A percentile compares a stretch with the other conserved stretches of the same genome.
These are phyloP conservation scores for Priapulus caudatus DNA, from an alignment of 2,888 invertebrate species.

Conservation along the genomic window DNA sequence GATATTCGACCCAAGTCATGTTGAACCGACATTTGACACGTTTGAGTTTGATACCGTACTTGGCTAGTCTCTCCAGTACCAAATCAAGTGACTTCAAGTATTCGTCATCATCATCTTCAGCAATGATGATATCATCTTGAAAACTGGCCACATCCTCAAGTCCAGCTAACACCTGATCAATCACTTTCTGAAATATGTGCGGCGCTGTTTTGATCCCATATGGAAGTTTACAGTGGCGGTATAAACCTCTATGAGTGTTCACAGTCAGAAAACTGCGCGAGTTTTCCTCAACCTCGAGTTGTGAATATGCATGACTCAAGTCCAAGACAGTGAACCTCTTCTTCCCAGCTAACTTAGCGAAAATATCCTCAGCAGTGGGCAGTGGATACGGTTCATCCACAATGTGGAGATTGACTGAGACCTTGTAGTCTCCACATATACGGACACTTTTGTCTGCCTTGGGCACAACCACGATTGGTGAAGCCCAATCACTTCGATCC, in stretches of 20 bases:
- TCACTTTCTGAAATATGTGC: slow-evolving; percentile 29
- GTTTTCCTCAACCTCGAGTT: slow-evolving; percentile 30
- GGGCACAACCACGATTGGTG: slow-evolving; percentile 29
- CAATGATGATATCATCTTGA: slow-evolving; percentile 10
- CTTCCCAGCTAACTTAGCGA: slow-evolving; percentile 24
- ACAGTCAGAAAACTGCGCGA: slow-evolving; percentile 29
- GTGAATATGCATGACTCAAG: slow-evolving; percentile 32
- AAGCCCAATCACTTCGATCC: slow-evolving; percentile 25
- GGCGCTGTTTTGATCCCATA: slow-evolving; percentile 32
- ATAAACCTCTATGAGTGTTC: slow-evolving; percentile 33
- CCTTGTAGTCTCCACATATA: slow-evolving; percentile 32
- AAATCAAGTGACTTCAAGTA: slow-evolving; percentile 17
- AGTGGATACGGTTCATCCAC: slow-evolving; percentile 28
- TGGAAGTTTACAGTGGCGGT: slow-evolving; percentile 28
- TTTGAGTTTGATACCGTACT: slow-evolving; percentile 20
- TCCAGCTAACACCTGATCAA: slow-evolving; percentile 21
- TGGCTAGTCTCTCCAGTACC: slow-evolving; percentile 18
- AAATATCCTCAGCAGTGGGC: slow-evolving; percentile 28
- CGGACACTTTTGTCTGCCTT: slow-evolving; percentile 25
- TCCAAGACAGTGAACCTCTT: slow-evolving; percentile 26
- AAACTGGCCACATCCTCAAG: not conserved
- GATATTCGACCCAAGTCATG: slow-evolving; percentile 19
- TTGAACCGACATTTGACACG: slow-evolving; percentile 23
- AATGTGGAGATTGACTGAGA: slow-evolving; percentile 23
- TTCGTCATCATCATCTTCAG: slow-evolving; percentile 16